phyloP scores from a whole-genome alignment of 2,113 vertebrate genomes.

The Amazona vittata region DNA sequence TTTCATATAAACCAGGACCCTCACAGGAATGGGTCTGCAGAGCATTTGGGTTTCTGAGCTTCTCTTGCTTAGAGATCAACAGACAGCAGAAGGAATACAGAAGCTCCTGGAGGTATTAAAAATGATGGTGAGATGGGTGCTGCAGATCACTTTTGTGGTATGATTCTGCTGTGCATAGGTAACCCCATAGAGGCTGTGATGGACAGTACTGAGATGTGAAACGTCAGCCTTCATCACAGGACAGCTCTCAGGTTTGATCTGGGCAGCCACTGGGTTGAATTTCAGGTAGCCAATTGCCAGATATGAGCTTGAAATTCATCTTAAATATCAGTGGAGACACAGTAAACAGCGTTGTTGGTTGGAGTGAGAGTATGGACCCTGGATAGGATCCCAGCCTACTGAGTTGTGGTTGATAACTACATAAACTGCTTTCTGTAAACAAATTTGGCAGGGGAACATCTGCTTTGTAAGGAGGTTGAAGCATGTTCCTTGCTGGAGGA shows the following conservation, averaged over 20 bases:
- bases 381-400: background rate
- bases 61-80: background rate
- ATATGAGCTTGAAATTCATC: background rate
- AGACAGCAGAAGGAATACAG: background rate
- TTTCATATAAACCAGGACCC: background rate
- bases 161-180: background rate
- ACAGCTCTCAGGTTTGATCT: background rate
- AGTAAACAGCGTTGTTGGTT: background rate
- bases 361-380: background rate
- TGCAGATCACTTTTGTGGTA: background rate
- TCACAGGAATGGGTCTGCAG: background rate
- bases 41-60: background rate
- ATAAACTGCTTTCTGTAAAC: background rate
- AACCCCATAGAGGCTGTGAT: accelerated
- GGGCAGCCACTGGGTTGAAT: background rate
- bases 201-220: background rate
- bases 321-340: background rate
- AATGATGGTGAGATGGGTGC: background rate
- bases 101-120: background rate
- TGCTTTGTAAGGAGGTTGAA: background rate
- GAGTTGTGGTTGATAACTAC: background rate
- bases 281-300: background rate
- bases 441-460: background rate
- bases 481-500: background rate
- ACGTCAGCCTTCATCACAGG: background rate